Base-by-base conservation (phyloP, 1,140 invertebrate genomes). In the Drosophila arizonae region DNA sequence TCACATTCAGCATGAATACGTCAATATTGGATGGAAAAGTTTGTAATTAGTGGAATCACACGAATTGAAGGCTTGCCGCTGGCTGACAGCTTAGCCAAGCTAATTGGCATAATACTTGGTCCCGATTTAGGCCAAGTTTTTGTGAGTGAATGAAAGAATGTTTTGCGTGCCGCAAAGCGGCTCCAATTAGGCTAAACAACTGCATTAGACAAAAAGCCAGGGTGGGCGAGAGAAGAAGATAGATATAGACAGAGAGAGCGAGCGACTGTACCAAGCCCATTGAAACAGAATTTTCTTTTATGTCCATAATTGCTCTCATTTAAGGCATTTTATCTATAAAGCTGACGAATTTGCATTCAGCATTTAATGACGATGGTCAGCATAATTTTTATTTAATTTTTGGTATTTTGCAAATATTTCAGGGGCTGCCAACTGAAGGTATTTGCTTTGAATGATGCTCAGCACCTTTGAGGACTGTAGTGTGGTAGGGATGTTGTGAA, bases 101-200 rank as follows among this genome's bases (percentile, higher is more conserved):
- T 85, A 84, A 80, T 85, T 84, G 77, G 68, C 57, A 61, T 80
- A 67, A 85, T 70, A 54, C 39, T 51, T 64, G 11, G 17, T 8
- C 28, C 15, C 13, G 26, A 28, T 30, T 30, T 48, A 17, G 43
- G 26, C 15, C 43, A 6, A 15, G n/a, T 6, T 5, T 26, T 50
- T 45, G 10, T 55, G 33, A 55, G 41, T 68, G 57, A 60, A 62
- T 70, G 76, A 67, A 76, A 85, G 81, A 81, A 56, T 73, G 69
- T 70, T 80, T 39, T 66, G 75, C 80, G 64, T 80, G 77, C 69
- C 50, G 69, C 57, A 67, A 70, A 86, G 65, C 73, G 68, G 64
- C 39, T 69, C 61, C 65, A 72, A 79, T 79, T 82, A 66, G 46
- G 50, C 33, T 39, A 50, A 17, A 30, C 39, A 58, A 10, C 46